A percentile compares a stretch with the other conserved stretches of the same genome.
Evolutionary conservation across 1,140 invertebrate genomes (phyloP).

Genomic region (Brachionus angularis): DNA sequence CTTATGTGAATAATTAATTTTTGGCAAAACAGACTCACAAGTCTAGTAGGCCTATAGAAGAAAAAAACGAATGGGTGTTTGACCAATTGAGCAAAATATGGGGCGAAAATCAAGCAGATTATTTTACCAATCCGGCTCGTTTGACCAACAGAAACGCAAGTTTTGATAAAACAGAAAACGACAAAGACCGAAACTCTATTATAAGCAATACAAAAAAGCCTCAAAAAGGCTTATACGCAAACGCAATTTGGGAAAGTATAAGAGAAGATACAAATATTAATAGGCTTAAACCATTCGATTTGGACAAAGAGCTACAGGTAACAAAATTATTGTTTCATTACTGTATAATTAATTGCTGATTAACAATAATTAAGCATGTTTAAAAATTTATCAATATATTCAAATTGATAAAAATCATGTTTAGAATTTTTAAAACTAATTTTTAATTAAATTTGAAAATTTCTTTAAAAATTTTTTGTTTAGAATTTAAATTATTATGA

Average conservation of each 20-base stretch:
- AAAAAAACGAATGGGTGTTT: not conserved
- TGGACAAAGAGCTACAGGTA: conserved; percentile 19
- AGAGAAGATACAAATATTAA: conserved; percentile 5
- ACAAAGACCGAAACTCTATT: not conserved
- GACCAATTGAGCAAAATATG: not conserved
- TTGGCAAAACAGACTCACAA: not conserved
- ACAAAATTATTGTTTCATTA: too few relatives aligned
- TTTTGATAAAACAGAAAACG: not conserved
- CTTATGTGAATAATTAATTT: too few relatives aligned
- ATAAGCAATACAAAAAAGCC: not conserved
- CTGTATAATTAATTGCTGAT: too few relatives aligned
- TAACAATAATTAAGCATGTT: too few relatives aligned
- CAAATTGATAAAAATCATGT: not conserved
- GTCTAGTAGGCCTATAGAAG: too few relatives aligned
- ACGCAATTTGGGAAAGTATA: conserved; percentile 11
- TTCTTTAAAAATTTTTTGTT: not conserved
- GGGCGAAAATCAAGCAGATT: not conserved
- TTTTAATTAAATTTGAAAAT: too few relatives aligned
- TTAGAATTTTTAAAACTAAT: not conserved
- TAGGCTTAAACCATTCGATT: not conserved
- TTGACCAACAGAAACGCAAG: not conserved
- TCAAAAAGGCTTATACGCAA: conserved; percentile 4
- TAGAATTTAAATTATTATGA: conserved; percentile 16
- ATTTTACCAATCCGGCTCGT: not conserved
- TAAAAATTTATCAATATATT: not conserved